A percentile compares a stretch with the other conserved stretches of the same genome.
Conservation (phyloP, 1,140 invertebrate genomes). For the Schlechtendalia chinensis region DNA sequence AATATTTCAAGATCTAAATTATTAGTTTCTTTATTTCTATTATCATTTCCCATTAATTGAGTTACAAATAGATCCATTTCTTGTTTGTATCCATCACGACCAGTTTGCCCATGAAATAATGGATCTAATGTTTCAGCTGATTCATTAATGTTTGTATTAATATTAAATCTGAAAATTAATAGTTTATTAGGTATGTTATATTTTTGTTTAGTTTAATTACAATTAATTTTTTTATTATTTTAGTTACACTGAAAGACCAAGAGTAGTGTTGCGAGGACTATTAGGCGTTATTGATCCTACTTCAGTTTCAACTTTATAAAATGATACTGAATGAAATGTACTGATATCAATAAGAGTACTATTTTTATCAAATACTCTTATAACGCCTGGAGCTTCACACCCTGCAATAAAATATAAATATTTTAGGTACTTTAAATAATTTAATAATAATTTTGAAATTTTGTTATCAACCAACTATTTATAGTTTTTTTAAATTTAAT, state of each 20-base stretch:
- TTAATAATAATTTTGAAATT: not conserved
- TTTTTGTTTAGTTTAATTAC: not conserved
- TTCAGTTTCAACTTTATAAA: slow-evolving; percentile 52
- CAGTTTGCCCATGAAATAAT: slow-evolving; percentile 24
- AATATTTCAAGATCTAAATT: slow-evolving; percentile 38
- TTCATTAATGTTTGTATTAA: slow-evolving; percentile 33
- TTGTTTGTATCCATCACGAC: slow-evolving; percentile 52
- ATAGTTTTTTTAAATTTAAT: not conserved
- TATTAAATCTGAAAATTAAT: slow-evolving; percentile 29
- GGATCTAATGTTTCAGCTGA: slow-evolving; percentile 34
- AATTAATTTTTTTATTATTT: too few relatives aligned
- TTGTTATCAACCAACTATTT: not conserved
- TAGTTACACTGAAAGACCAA: slow-evolving; percentile 54
- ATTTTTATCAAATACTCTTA: slow-evolving; percentile 53
- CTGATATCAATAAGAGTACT: slow-evolving; percentile 52
- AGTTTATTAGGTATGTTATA: not conserved
- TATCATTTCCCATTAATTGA: slow-evolving; percentile 51
- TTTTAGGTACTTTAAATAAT: not conserved
- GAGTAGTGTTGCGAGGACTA: slow-evolving; percentile 52
- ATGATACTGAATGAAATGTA: slow-evolving; percentile 53
- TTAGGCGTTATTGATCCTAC: slow-evolving; percentile 52
- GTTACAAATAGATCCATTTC: slow-evolving; percentile 54
- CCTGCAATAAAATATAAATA: slow-evolving; percentile 51
- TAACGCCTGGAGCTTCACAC: slow-evolving; percentile 54
- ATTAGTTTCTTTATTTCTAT: not conserved